Conservation (phyloP, 2,797 vertebrate species). For the Valencia hispanica region DNA sequence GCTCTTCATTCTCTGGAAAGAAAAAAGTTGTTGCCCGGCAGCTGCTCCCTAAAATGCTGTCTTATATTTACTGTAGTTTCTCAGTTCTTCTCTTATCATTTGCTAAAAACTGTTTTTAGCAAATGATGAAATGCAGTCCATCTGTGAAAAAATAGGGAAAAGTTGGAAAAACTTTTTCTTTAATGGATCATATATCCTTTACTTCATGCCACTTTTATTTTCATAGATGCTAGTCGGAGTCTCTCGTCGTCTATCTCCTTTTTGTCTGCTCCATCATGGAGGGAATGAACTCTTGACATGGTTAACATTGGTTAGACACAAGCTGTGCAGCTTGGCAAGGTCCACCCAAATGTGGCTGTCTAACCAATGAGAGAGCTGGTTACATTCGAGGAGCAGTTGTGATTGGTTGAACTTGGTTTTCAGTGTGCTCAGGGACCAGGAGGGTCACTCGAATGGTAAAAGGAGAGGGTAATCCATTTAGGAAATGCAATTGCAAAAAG, state of each 20-base stretch:
- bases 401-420: too few species aligned
- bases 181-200: conserved; percentile 23
- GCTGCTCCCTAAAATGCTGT: conserved; percentile 44
- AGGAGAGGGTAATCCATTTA: too few species aligned
- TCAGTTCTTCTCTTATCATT: conserved; percentile 41
- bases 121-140: not conserved
- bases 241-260: conserved; percentile 13
- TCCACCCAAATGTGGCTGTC: too few species aligned
- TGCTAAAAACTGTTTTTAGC: conserved; percentile 34
- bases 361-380: too few species aligned
- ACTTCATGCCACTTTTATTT: conserved; percentile 17
- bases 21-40: conserved; percentile 37
- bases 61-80: conserved; percentile 34
- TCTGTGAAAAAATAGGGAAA: conserved; percentile 2
- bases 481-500: too few species aligned
- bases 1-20: conserved; percentile 39
- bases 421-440: too few species aligned
- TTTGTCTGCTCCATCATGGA: conserved; percentile 20
- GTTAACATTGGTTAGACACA: too few species aligned
- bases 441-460: too few species aligned
- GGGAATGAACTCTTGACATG: conserved; percentile 17
- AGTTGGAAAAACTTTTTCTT: not conserved
- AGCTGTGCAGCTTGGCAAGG: too few species aligned
- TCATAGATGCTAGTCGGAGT: conserved; percentile 19
- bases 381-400: too few species aligned